Evolutionary conservation across 2,888 invertebrate species (phyloP).

Genomic region (Zonitis immaculata): DNA sequence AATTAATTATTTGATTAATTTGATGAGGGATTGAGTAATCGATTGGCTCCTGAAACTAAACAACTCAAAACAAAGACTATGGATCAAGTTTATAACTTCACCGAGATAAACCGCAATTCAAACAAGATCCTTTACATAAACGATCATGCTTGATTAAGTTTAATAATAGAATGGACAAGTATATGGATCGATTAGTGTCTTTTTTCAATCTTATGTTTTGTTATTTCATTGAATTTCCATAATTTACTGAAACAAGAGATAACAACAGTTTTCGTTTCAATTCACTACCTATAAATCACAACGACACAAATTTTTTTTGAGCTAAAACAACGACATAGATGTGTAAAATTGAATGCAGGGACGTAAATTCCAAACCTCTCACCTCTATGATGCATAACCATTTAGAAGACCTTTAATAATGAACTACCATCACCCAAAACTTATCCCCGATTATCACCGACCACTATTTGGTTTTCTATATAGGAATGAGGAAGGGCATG

Average conservation of each 20-base stretch:
- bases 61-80: background rate
- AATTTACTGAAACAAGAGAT: conserved; percentile 1
- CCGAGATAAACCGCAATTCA: background rate
- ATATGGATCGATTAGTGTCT: too few relatives aligned
- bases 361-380: conserved; percentile 23
- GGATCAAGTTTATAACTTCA: background rate
- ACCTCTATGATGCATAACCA: too few relatives aligned
- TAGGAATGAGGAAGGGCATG: too few relatives aligned
- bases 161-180: too few relatives aligned
- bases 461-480: too few relatives aligned
- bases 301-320: conserved; percentile 18
- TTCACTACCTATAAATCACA: conserved; percentile 19
- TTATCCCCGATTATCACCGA: too few relatives aligned
- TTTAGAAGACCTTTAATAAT: conserved; percentile 16
- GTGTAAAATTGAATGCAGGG: conserved; percentile 24
- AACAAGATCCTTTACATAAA: background rate
- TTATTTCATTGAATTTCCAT: too few relatives aligned
- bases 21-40: background rate
- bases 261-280: conserved; percentile 3
- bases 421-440: conserved; percentile 17
- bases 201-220: too few relatives aligned
- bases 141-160: background rate
- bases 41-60: background rate
- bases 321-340: conserved; percentile 20
- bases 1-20: background rate